These are phyloP conservation scores for Ryuthela nishihirai DNA, from an alignment of 2,888 invertebrate genomes.

Conservation along the genomic window DNA sequence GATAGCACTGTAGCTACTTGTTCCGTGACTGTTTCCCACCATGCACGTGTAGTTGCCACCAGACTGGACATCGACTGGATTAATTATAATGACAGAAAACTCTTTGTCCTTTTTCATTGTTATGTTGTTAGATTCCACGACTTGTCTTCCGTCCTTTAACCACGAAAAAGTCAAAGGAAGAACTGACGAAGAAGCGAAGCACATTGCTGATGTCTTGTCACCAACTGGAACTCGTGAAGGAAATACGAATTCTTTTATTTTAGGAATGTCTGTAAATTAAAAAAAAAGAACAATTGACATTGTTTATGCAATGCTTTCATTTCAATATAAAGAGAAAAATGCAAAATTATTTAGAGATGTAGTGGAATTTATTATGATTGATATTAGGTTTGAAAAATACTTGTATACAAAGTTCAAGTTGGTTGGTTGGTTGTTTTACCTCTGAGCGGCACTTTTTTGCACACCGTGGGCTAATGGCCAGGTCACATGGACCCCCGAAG, in stretches of 20 bases:
- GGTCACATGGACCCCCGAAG: too few relatives aligned
- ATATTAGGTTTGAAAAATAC: too few relatives aligned
- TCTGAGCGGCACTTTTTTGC: too few relatives aligned
- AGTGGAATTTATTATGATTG: too few relatives aligned
- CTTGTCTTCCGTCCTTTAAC: conserved; percentile 10
- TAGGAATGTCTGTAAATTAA: conserved; percentile 2
- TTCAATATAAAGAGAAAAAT: too few relatives aligned
- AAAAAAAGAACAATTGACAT: neutral
- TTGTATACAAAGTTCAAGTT: too few relatives aligned
- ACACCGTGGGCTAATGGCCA: too few relatives aligned
- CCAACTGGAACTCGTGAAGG: conserved; percentile 15
- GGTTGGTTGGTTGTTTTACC: too few relatives aligned
- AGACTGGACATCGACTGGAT: conserved; percentile 3
- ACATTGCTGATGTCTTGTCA: conserved; percentile 67
- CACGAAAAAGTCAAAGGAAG: conserved; percentile 6
- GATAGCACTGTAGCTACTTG: neutral
- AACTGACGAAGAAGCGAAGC: conserved; percentile 58
- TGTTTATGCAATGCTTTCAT: too few relatives aligned
- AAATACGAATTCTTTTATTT: conserved; percentile 19
- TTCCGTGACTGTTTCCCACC: neutral
- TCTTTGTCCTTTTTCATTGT: conserved; percentile 8
- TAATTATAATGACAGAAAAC: conserved; percentile 19
- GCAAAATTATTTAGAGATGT: too few relatives aligned
- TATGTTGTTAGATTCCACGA: neutral
- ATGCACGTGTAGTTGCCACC: conserved; percentile 28